Percentiles rank a stretch among this genome's conserved stretches.
Conservation (phyloP, 2,797 vertebrate species). For the Gambusia yucatana region DNA sequence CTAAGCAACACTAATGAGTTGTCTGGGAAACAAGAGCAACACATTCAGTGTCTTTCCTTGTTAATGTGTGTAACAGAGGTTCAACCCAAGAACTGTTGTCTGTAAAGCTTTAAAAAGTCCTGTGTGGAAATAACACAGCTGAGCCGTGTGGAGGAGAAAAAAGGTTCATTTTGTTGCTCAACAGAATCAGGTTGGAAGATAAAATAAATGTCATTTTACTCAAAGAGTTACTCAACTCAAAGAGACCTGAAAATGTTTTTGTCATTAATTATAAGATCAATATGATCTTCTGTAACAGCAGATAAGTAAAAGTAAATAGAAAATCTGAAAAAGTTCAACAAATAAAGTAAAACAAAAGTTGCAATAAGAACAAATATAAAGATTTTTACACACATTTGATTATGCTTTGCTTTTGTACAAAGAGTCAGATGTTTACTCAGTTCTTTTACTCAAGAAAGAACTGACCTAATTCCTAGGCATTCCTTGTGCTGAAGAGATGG, state of each 20-base stretch:
- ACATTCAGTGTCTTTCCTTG: neutral
- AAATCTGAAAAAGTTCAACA: neutral
- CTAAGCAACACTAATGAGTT: conserved; percentile 1
- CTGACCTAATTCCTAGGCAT: too few relatives aligned
- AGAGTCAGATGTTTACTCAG: neutral
- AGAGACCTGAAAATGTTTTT: neutral
- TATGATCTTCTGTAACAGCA: neutral
- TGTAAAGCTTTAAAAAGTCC: neutral
- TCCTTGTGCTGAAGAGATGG: too few relatives aligned
- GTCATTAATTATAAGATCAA: neutral
- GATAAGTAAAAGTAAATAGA: neutral
- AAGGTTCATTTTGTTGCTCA: neutral
- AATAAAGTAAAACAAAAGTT: neutral
- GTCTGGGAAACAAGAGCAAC: neutral
- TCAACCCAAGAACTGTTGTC: neutral
- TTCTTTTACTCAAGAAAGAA: too few relatives aligned
- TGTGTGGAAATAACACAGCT: neutral
- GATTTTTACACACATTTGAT: neutral
- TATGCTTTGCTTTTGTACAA: neutral
- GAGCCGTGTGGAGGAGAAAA: neutral
- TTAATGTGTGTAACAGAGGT: neutral
- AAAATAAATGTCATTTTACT: neutral
- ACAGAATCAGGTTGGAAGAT: neutral
- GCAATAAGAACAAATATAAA: neutral
- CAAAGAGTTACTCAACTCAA: neutral